Conservation (phyloP, 2,888 invertebrate genomes). For the Auanema sp. region DNA sequence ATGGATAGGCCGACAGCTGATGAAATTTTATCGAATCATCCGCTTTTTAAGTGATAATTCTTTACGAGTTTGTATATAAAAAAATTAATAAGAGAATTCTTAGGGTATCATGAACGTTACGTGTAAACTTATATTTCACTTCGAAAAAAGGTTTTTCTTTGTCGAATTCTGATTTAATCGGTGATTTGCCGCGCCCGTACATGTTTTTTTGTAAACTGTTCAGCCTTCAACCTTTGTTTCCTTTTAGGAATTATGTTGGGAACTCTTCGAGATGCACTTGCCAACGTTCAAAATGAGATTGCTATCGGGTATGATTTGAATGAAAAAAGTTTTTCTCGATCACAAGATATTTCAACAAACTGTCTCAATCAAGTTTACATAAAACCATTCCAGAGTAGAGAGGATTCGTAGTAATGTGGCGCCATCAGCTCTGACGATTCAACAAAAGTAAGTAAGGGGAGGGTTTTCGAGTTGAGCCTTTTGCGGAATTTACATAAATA, state of each 20-base stretch:
- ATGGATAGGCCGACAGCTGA: no score
- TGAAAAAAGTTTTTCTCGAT: neutral
- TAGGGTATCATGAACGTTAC: no score
- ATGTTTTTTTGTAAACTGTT: neutral
- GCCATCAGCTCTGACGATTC: constrained; percentile 24
- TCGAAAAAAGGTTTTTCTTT: constrained; percentile 1
- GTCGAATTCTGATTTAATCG: neutral
- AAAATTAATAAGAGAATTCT: no score
- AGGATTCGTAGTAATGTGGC: constrained; percentile 37
- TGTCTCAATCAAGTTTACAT: neutral
- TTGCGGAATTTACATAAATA: no score
- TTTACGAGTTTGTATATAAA: no score
- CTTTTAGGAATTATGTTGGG: constrained; percentile 32
- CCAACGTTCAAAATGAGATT: constrained; percentile 38
- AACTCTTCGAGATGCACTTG: constrained; percentile 38
- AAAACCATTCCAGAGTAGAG: constrained; percentile 26
- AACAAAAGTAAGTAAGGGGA: constrained; percentile 28
- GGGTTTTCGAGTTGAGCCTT: no score
- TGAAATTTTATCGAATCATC: no score
- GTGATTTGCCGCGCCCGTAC: neutral
- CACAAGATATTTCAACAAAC: neutral
- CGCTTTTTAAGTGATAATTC: no score
- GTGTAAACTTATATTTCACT: neutral
- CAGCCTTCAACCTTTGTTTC: neutral
- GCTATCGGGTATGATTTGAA: constrained; percentile 17